These are phyloP conservation scores for Nephrotoma flavescens DNA, from an alignment of 2,888 invertebrate genomes.

Conservation along the genomic window DNA sequence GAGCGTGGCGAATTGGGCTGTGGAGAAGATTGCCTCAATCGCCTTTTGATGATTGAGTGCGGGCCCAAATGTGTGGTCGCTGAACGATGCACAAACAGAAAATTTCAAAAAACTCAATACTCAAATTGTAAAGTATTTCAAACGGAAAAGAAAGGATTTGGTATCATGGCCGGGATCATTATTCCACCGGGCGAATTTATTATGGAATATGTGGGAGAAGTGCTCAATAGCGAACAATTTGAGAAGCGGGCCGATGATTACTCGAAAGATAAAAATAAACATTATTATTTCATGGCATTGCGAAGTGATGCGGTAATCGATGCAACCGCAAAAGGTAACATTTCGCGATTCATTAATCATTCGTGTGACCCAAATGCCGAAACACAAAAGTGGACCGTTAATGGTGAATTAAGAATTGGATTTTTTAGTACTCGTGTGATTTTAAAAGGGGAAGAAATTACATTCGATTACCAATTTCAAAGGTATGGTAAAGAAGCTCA, in stretches of 20 bases:
- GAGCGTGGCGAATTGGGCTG: constrained; percentile 74
- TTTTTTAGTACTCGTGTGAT: constrained; percentile 87
- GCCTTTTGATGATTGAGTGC: constrained; percentile 97
- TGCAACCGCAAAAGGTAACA: constrained; percentile 90
- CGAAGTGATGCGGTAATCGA: constrained; percentile 90
- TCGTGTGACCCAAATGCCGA: constrained; percentile 98
- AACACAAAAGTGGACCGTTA: constrained; percentile 95
- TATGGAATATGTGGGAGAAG: constrained; percentile 98
- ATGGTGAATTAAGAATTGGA: constrained; percentile 85
- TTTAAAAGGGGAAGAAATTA: constrained; percentile 81
- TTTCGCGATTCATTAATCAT: constrained; percentile 96
- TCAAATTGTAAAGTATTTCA: constrained; percentile 73
- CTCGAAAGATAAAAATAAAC: constrained; percentile 75
- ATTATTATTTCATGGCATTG: constrained; percentile 96
- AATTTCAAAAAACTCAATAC: constrained; percentile 80
- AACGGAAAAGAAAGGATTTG: constrained; percentile 92
- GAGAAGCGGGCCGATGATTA: constrained; percentile 76
- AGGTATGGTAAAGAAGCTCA: constrained; percentile 94
- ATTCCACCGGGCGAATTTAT: constrained; percentile 64
- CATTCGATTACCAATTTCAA: constrained; percentile 97
- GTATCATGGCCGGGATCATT: constrained; percentile 44
- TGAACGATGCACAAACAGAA: constrained; percentile 83
- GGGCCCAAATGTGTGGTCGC: constrained; percentile 80
- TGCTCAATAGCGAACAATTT: constrained; percentile 81
- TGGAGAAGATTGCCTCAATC: constrained; percentile 91